Evolutionary conservation across 1,140 invertebrate genomes (phyloP).

Genomic region (Choristoneura fumiferana): DNA sequence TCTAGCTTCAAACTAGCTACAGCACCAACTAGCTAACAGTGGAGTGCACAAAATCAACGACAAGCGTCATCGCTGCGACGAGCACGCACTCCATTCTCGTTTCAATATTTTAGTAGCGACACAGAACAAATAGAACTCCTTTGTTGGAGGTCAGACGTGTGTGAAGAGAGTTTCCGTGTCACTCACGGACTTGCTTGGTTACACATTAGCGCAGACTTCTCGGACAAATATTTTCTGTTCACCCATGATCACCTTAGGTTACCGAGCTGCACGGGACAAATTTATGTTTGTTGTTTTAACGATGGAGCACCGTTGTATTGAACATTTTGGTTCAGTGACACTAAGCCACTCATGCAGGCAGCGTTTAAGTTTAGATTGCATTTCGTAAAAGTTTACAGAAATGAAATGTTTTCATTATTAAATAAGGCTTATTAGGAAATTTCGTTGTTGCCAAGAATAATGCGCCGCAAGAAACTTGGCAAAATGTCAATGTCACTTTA

Average conservation of each 20-base stretch:
- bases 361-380: too few relatives aligned
- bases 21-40: slow-evolving; percentile 32
- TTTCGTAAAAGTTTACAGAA: too few relatives aligned
- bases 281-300: slow-evolving; percentile 53
- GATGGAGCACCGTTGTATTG: slow-evolving; percentile 36
- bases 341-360: not conserved
- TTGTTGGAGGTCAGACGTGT: slow-evolving; percentile 71
- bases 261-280: slow-evolving; percentile 44
- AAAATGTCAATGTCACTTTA: too few relatives aligned
- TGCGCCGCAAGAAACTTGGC: too few relatives aligned
- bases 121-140: slow-evolving; percentile 70
- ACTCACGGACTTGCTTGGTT: slow-evolving; percentile 59
- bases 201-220: slow-evolving; percentile 65
- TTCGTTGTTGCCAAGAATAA: too few relatives aligned
- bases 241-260: slow-evolving; percentile 62
- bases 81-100: slow-evolving; percentile 62
- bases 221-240: slow-evolving; percentile 73
- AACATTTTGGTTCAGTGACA: slow-evolving; percentile 24
- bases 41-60: slow-evolving; percentile 25
- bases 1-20: too few relatives aligned
- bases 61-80: slow-evolving; percentile 45
- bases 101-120: slow-evolving; percentile 77
- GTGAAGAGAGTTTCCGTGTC: slow-evolving; percentile 75
- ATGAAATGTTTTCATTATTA: too few relatives aligned
- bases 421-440: too few relatives aligned